Percentiles rank a stretch among this genome's conserved stretches.
phyloP scores from a whole-genome alignment of 2,797 vertebrate genomes.

The Otolemur crassicaudatus region DNA sequence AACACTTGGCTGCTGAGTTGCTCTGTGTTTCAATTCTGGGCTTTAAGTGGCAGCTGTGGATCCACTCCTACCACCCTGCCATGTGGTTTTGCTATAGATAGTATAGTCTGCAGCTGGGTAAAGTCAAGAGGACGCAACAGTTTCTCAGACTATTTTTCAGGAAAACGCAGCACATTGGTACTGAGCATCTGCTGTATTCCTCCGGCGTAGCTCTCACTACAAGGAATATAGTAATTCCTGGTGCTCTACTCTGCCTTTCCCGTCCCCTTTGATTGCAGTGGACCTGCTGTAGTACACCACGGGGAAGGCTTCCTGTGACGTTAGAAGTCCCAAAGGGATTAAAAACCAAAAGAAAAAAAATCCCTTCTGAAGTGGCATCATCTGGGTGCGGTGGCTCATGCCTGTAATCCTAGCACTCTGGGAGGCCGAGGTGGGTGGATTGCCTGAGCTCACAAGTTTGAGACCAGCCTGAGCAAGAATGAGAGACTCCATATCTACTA shows the following conservation, averaged over 20 bases:
- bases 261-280: background rate
- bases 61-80: background rate
- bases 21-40: conserved; percentile 68
- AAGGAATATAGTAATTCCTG: background rate
- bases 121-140: conserved; percentile 38
- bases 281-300: background rate
- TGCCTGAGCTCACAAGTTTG: too few species aligned
- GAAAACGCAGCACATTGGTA: conserved; percentile 48
- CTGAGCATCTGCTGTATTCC: conserved; percentile 47
- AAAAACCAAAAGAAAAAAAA: background rate
- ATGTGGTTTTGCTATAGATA: conserved; percentile 70
- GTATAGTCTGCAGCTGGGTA: conserved; percentile 51
- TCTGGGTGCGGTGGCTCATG: background rate
- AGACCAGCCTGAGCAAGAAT: too few species aligned
- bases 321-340: background rate
- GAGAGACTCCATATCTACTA: too few species aligned
- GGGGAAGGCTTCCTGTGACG: background rate
- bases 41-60: conserved; percentile 71
- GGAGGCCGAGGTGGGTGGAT: too few species aligned
- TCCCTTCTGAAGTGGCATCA: background rate
- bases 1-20: conserved; percentile 67
- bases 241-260: background rate
- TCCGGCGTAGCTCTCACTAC: background rate
- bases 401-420: too few species aligned
- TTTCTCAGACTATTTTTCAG: conserved; percentile 64